phyloP scores from a whole-genome alignment of 2,888 invertebrate species.

The Stramonita haemastoma region DNA sequence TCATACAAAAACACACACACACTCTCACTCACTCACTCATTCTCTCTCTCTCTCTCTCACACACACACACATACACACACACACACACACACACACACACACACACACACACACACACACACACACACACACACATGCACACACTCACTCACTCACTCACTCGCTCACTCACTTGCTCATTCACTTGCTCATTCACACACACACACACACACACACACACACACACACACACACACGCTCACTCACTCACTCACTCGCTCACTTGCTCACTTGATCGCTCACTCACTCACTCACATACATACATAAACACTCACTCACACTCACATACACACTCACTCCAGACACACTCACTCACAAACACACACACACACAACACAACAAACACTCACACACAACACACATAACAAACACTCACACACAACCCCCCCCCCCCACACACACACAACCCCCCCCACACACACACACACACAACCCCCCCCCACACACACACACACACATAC shows the following conservation, averaged over 20 bases:
- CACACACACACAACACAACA: not conserved
- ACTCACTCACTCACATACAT: not conserved
- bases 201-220: not conserved
- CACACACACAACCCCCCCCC: not conserved
- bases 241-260: not conserved
- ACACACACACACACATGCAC: not conserved
- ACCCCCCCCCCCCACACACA: not conserved
- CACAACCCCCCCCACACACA: not conserved
- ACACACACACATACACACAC: no score
- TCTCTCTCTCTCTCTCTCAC: no score
- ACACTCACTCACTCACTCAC: not conserved
- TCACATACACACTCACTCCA: not conserved
- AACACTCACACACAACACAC: not conserved
- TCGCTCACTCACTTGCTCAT: not conserved
- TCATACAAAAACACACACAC: no score
- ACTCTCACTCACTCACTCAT: no score
- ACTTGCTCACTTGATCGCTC: not conserved
- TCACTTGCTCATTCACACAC: not conserved
- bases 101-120: not conserved
- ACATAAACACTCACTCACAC: not conserved
- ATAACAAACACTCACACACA: not conserved
- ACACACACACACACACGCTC: not conserved
- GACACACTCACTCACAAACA: not conserved
- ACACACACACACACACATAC: not conserved
- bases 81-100: not conserved